Conservation (phyloP, 2,113 vertebrate genomes). For the Corvus hawaiiensis region DNA sequence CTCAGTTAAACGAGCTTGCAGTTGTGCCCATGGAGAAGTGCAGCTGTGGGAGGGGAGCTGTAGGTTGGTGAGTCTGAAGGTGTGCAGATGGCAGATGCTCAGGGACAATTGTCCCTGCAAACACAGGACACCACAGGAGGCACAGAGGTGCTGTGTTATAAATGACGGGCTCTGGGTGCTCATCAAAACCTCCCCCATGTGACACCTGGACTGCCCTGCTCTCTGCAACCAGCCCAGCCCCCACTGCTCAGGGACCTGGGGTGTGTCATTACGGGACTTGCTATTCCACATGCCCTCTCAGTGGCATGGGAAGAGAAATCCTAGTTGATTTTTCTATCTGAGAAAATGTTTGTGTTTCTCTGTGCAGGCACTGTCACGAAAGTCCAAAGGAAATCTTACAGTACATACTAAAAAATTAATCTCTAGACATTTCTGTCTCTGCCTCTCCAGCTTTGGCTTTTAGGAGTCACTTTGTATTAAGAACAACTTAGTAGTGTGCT, state of each 20-base stretch:
- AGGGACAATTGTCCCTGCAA: neutral
- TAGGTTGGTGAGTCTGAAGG: neutral
- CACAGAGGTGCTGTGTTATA: fast-evolving
- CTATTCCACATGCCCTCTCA: neutral
- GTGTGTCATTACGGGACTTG: fast-evolving
- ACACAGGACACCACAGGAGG: fast-evolving
- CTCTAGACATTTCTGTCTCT: neutral
- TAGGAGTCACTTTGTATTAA: neutral
- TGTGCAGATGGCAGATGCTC: fast-evolving
- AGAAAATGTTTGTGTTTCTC: neutral
- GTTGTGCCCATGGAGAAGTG: neutral
- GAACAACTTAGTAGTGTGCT: neutral
- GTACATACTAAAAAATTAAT: neutral
- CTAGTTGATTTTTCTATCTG: neutral
- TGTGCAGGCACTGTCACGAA: neutral
- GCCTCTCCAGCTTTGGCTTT: neutral
- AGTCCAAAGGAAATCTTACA: neutral
- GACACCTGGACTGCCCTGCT: neutral
- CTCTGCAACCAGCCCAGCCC: neutral
- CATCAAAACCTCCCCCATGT: fast-evolving
- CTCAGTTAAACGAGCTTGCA: neutral
- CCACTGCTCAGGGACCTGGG: fast-evolving
- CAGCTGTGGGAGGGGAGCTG: neutral
- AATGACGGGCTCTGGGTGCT: neutral
- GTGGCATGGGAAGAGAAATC: fast-evolving